These are phyloP conservation scores for Tineola bisselliella DNA, from an alignment of 2,888 invertebrate genomes.

Conservation along the genomic window DNA sequence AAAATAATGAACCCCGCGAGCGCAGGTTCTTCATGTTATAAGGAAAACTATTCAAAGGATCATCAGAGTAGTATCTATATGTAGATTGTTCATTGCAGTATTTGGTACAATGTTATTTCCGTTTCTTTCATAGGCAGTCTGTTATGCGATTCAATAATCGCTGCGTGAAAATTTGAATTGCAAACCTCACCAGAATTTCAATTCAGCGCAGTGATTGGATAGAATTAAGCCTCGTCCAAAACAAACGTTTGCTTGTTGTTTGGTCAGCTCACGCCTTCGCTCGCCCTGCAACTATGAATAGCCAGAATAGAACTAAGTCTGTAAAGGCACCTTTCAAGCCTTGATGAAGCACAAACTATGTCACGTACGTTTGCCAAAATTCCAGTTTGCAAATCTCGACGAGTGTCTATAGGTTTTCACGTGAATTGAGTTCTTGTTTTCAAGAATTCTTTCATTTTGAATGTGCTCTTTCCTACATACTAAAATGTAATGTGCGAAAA, in stretches of 20 bases:
- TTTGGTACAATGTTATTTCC: background rate
- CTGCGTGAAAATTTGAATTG: constrained; percentile 8
- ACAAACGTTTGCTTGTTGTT: constrained; percentile 10
- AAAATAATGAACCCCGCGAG: constrained; percentile 19
- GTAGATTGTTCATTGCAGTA: background rate
- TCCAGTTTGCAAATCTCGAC: constrained; percentile 21
- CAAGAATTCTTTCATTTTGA: background rate
- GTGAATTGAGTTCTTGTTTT: background rate
- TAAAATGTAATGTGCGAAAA: too few relatives aligned
- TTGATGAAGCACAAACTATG: constrained; percentile 64
- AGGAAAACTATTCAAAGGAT: too few relatives aligned
- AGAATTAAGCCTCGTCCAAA: constrained; percentile 7
- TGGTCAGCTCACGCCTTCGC: background rate
- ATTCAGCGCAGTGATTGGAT: background rate
- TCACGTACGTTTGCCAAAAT: constrained; percentile 51
- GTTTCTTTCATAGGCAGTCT: background rate
- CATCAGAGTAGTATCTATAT: too few relatives aligned
- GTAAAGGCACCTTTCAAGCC: constrained; percentile 16
- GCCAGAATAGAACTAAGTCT: background rate
- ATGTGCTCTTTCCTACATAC: background rate
- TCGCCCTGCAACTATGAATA: constrained; percentile 4
- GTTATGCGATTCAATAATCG: background rate
- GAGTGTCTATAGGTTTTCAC: background rate
- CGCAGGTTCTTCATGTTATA: background rate
- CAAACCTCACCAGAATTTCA: constrained; percentile 1